Evolutionary conservation across 2,888 invertebrate species (phyloP).

Genomic region (Neoscelio sp.): DNA sequence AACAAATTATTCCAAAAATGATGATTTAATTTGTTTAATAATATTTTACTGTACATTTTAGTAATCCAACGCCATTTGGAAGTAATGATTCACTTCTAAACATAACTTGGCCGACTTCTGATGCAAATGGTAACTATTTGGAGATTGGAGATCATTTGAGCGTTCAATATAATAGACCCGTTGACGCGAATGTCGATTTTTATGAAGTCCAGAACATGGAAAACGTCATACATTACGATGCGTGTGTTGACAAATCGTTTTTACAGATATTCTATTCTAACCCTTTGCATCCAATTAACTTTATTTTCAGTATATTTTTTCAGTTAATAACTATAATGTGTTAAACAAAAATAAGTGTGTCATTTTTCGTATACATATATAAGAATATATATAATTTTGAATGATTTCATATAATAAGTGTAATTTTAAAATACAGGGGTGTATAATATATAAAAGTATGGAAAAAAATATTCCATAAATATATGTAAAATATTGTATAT

Average conservation of each 20-base stretch:
- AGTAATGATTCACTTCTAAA: slow-evolving; percentile 47
- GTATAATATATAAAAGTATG: too few relatives aligned
- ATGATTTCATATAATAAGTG: too few relatives aligned
- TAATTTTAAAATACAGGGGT: too few relatives aligned
- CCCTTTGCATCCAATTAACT: slow-evolving; percentile 6
- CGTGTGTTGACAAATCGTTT: slow-evolving; percentile 6
- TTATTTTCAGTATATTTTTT: too few relatives aligned
- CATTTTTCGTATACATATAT: too few relatives aligned
- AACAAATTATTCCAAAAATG: not conserved
- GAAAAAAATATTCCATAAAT: too few relatives aligned
- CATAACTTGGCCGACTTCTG: slow-evolving; percentile 61
- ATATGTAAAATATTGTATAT: too few relatives aligned
- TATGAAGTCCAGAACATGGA: slow-evolving; percentile 26
- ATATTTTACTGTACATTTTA: not conserved
- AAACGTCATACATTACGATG: slow-evolving; percentile 1
- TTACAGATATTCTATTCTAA: not conserved
- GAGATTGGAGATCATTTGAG: slow-evolving; percentile 62
- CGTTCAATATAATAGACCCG: slow-evolving; percentile 34
- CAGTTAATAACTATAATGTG: too few relatives aligned
- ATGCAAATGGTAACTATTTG: slow-evolving; percentile 47
- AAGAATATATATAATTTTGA: too few relatives aligned
- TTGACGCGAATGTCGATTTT: slow-evolving; percentile 19
- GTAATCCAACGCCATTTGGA: slow-evolving; percentile 67
- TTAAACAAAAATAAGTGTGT: too few relatives aligned
- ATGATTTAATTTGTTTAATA: too few relatives aligned